phyloP scores from a whole-genome alignment of 2,113 vertebrate species.

The Scartelaos histophorus region DNA sequence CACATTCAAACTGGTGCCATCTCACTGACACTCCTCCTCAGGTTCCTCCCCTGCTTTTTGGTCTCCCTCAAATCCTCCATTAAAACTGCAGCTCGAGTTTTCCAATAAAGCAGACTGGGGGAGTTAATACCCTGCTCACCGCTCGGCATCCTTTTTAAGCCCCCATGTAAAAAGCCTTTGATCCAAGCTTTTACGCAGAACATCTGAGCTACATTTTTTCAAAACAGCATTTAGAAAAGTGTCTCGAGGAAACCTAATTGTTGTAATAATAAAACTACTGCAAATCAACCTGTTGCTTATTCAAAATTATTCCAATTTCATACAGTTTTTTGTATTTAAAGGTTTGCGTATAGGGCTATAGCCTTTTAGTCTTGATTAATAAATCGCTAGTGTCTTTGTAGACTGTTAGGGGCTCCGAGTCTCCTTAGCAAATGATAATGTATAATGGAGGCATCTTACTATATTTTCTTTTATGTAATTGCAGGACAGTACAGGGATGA shows the following conservation, averaged over 20 bases:
- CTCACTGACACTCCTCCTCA: conserved; percentile 52
- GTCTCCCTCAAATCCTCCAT: conserved; percentile 41
- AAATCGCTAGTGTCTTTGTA: too few species aligned
- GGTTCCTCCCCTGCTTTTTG: conserved; percentile 46
- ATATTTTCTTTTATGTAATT: conserved; percentile 26
- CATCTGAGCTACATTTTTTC: conserved; percentile 21
- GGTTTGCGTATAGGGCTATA: background rate
- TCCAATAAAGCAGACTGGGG: conserved; percentile 54
- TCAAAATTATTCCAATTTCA: too few species aligned
- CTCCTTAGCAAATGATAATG: too few species aligned
- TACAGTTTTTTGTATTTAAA: background rate
- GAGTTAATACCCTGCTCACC: conserved; percentile 56
- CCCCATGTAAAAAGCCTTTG: conserved; percentile 35
- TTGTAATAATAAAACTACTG: background rate
- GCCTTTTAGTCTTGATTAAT: too few species aligned
- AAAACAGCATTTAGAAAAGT: conserved; percentile 3
- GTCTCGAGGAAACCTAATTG: background rate
- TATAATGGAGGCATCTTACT: background rate
- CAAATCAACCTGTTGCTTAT: background rate
- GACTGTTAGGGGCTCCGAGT: too few species aligned
- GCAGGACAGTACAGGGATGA: conserved; percentile 98
- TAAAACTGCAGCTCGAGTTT: conserved; percentile 53
- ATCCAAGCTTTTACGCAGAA: conserved; percentile 24
- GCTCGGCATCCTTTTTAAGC: conserved; percentile 32
- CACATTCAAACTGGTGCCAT: conserved; percentile 35